phyloP scores from a whole-genome alignment of 2,113 vertebrate species.

The Okapia johnstoni region DNA sequence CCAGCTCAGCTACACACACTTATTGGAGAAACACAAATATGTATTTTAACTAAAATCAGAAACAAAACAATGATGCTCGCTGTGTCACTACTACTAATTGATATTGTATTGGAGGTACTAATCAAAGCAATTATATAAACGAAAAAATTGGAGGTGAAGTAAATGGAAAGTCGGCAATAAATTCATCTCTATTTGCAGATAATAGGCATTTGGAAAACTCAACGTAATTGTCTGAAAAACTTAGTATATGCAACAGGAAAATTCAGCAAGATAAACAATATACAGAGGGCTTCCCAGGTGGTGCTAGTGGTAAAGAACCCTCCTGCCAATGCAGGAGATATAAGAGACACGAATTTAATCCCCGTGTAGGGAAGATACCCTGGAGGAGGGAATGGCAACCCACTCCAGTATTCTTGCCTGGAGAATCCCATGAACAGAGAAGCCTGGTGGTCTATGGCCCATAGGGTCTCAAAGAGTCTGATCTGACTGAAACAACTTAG shows the following conservation, averaged over 20 bases:
- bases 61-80: background rate
- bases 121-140: background rate
- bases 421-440: background rate
- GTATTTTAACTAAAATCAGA: background rate
- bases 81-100: background rate
- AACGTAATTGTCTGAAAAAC: background rate
- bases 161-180: background rate
- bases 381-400: background rate
- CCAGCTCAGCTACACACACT: background rate
- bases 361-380: background rate
- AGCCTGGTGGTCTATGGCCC: background rate
- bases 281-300: background rate
- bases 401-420: background rate
- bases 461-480: background rate
- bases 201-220: background rate
- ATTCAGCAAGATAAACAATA: background rate
- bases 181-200: background rate
- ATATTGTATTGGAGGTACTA: background rate
- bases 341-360: background rate
- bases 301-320: background rate
- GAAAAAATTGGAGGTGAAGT: background rate
- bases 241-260: background rate
- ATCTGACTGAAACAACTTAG: background rate
- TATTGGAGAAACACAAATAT: background rate
- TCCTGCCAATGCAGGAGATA: background rate